Base-by-base conservation (phyloP, 2,888 invertebrate genomes). In the Pheosia gnoma region DNA sequence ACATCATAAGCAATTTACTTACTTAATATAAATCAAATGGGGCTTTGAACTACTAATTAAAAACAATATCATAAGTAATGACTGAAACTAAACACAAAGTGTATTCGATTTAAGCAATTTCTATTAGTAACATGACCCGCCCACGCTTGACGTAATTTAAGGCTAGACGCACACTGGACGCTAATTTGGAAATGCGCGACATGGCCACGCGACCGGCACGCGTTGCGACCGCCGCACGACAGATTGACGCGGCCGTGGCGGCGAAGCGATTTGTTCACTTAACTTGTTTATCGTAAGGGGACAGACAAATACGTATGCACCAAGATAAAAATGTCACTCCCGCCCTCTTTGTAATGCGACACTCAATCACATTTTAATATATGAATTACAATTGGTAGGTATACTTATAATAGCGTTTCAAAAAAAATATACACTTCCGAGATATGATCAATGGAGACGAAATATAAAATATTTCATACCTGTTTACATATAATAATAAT, bases 181-280 rank as follows among this genome's bases (percentile, higher is more conserved):
- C 86, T 90, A 92, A 93, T 92, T 92, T 87, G 81, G 85, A 91
- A 93, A 93, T 91, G 88, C 87, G 86, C 85, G 80, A 82, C 80
- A 79, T 72, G 72, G 83, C 51, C 85, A 87, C 87, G 87, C 79
- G 87, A 58, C 82, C 45, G 77, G 49, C 91, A 87, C 88, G 90
- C 78, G 90, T 59, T 81, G 70, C 78, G 77, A 76, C 82, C 77
- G 85, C 79, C 89, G 85, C 90, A 85, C 85, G 90, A 86, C 89
- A 82, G 83, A 87, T 84, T 86, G 87, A 87, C 86, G 85, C 78
- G 77, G 77, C 83, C 86, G 87, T 86, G 85, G 85, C 78, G 77
- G 77, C 83, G 77, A 79, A 72, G 76, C 91, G 87, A 93, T 92
- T 91, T 90, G 91, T 89, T 85, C 91, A 88, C 90, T 89, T 87